Base-by-base conservation (phyloP, 2,888 invertebrate species). In the Drosophila monieri region DNA sequence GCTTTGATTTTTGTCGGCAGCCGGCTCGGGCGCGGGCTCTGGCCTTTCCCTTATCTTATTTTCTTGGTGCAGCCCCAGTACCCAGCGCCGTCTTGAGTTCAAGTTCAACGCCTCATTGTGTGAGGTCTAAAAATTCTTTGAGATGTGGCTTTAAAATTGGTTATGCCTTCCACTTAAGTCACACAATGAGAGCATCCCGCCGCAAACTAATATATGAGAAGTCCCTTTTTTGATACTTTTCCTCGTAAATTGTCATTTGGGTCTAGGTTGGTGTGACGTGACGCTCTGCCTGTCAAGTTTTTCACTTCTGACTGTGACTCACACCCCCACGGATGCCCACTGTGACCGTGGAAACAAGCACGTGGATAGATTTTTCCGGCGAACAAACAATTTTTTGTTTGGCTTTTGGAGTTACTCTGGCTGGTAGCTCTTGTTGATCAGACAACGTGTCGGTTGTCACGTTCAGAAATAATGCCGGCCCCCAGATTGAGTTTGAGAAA, bases 61-160 rank as follows among this genome's bases (percentile, higher is more conserved):
- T n/a, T 15, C 23, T 30, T 5, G 30, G 12, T 6, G 48, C 27
- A 15, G n/a, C 14, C 35, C 8, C 27, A 9, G 27, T 9, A 27
- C 27, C 27, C 8, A 27, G 27, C 9, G 3, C 27, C 1, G n/a
- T n/a, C 35, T 14, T 15, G 57, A 73, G 73, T 85, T 85, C 83
- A 85, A 80, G 80, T 83, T 80, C 80, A 85, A 53, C 35, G 25
- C 21, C 37, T 25, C 43, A 9, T 39, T 70, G 74, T 39, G 72
- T 69, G 77, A 43, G 77, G 71, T 74, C 77, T 65, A 57, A 59
- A 61, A 69, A 59, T 32, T 32, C 32, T n/a, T 32, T 32, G 5
- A 10, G n/a, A n/a, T 6, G 35, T n/a, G 6, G 0, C 35, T 35
- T 65, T 62, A 61, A 61, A 72, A 59, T 48, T 23, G 56, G 49